Evolutionary conservation across 2,888 invertebrate species (phyloP), one percentile per base, ranked within the genome.

Genomic region (Leptopterna dolabrata): DNA sequence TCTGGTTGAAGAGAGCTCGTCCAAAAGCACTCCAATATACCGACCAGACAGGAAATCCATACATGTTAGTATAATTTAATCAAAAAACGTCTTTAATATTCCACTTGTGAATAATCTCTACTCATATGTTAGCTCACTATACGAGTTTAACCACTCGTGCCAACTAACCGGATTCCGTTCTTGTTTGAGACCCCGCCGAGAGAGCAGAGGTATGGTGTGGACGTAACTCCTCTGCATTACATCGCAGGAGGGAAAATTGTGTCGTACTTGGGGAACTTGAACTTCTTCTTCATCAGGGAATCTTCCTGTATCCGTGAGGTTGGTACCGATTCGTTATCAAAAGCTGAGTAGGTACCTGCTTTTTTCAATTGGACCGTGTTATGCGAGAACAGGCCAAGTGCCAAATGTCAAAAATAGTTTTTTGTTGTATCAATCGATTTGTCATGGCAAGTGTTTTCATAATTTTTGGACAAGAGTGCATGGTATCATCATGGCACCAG

Each of bases 201-300:
- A 88, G 91, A 91, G 89, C 93, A 93, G 91, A 91, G 94, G 90
- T 94, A 92, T 93, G 94, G 97, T 90, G 94, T 96, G 88, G 94
- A 96, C 91, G 95, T 98, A 89, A 96, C 97, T 0, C 96, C 97
- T 0, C 92, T 97, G 63, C 94, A 96, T 82, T 95, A 94, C 91
- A 93, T 97, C 89, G 95, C 96, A 19, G 96, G 96, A 83, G 96
- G 94, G 70, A 94, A 93, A 90, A 95, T 96, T 88, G 95, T 96
- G 90, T 94, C 96, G 89, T 96, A 98, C 91, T 93, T 98, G 90
- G 98, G 99, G 89, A 96, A 97, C 91, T 92, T 98, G 89, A 96
- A 98, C 91, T 97, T 98, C 92, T 97, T 98, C 92, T 98, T 99
- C 91, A 98, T 99, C 89, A 93, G 99, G 30, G 99, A 99, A 92